Conservation (phyloP, 2,797 vertebrate genomes). For the Sebastes oblongus region DNA sequence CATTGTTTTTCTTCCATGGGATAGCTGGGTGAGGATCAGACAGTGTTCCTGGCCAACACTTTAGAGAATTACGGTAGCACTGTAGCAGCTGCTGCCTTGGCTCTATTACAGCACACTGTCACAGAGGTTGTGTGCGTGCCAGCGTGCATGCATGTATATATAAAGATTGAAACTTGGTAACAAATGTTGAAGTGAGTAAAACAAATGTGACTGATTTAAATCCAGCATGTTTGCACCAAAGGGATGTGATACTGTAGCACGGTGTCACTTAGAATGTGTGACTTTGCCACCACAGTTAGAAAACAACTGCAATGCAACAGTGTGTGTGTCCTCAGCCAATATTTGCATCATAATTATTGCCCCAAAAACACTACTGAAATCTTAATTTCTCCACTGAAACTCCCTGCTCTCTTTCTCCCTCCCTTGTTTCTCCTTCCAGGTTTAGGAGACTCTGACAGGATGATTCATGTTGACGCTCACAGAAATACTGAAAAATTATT, state of each 20-base stretch:
- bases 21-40: conserved; percentile 25
- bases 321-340: neutral
- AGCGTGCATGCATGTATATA: accelerated
- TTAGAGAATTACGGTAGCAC: conserved; percentile 16
- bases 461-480: neutral
- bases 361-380: conserved; percentile 13
- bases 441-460: neutral
- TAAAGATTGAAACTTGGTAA: neutral
- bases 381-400: conserved; percentile 7
- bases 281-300: neutral
- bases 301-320: neutral
- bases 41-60: conserved; percentile 2
- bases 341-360: neutral
- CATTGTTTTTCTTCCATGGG: conserved; percentile 14
- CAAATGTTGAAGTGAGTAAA: neutral
- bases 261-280: neutral
- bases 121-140: neutral
- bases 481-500: neutral
- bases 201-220: neutral
- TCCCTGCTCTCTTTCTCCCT: neutral
- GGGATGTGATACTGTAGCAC: neutral
- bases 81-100: conserved; percentile 31
- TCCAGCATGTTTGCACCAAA: neutral
- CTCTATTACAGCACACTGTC: neutral
- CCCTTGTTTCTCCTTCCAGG: neutral